Evolutionary conservation across 2,797 vertebrate species (phyloP), one percentile per base, ranked within the genome.

Genomic region (Acanthurus tractus): DNA sequence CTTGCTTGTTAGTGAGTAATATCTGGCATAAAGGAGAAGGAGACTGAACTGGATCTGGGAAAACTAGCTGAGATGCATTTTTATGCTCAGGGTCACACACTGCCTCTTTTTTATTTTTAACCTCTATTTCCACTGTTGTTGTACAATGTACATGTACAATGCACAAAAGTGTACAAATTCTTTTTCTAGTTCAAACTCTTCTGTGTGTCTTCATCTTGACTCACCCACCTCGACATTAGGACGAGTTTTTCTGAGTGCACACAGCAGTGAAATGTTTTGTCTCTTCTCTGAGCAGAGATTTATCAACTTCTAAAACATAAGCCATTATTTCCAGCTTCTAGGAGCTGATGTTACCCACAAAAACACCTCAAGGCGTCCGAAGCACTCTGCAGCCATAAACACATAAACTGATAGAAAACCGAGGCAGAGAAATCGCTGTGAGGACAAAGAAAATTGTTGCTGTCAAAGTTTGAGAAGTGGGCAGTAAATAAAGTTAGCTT

Each of bases 401-500:
- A 63, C 49, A 42, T 29, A 12, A 78, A 63, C 50, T 42, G 55
- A 75, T 46, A 69, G 75, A 81, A 67, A 62, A 69, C 59, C 48
- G 57, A 56, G 20, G 59, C 49, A 42, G 49, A 56, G 59, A 77
- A 82, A 84, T 57, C 1, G 14, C 70, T 74, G 48, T 20, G 76
- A 74, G 67, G 48, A 82, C 61, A 69, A 81, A 79, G 63, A 62
- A 49, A 70, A 75, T 42, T 13, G 58, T 53, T 75, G 56, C 45
- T 49, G 77, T 83, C 70, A 74, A 70, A 84, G 67, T 71, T 63
- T 53, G 56, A 85, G 70, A 76, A 65, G 52, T 6, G 25, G 57
- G 57, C 59, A 77, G 62, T 86, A 76, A 89, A 87, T 83, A 75
- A 79, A 72, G 73, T 80, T 83, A 61, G 62, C 68, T 86, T 85